Conservation (phyloP, 2,797 vertebrate species). For the Melanotaenia trifasciata region DNA sequence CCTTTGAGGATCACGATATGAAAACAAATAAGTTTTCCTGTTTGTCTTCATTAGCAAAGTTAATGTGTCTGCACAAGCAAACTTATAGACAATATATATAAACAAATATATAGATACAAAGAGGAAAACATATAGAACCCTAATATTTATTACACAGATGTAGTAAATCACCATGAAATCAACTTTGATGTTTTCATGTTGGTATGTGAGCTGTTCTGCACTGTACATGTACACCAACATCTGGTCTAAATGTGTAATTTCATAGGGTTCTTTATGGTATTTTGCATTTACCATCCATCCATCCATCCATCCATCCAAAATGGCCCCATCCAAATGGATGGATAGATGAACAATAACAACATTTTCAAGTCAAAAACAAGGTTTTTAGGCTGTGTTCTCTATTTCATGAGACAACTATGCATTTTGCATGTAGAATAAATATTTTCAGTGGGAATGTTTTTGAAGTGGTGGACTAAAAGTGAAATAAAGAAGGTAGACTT, state of each 20-base stretch:
- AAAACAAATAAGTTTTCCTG: neutral
- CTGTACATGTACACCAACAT: neutral
- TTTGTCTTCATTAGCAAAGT: neutral
- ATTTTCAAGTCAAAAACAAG: neutral
- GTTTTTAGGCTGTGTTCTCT: neutral
- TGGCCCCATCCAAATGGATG: no score
- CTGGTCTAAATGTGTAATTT: neutral
- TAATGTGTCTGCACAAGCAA: neutral
- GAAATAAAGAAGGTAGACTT: neutral
- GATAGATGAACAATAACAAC: neutral
- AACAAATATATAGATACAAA: neutral
- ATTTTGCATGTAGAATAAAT: neutral
- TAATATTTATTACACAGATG: neutral
- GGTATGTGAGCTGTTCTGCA: neutral
- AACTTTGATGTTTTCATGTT: neutral
- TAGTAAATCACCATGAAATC: neutral
- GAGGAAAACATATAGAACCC: neutral
- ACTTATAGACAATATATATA: no score
- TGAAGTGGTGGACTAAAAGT: neutral
- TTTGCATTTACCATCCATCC: neutral
- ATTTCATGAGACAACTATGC: neutral
- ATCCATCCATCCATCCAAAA: no score
- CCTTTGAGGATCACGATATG: neutral
- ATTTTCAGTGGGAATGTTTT: neutral
- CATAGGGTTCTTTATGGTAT: neutral